Evolutionary conservation across 1,140 invertebrate genomes (phyloP), one percentile per base, ranked within the genome.

Genomic region (Polyergus mexicanus): DNA sequence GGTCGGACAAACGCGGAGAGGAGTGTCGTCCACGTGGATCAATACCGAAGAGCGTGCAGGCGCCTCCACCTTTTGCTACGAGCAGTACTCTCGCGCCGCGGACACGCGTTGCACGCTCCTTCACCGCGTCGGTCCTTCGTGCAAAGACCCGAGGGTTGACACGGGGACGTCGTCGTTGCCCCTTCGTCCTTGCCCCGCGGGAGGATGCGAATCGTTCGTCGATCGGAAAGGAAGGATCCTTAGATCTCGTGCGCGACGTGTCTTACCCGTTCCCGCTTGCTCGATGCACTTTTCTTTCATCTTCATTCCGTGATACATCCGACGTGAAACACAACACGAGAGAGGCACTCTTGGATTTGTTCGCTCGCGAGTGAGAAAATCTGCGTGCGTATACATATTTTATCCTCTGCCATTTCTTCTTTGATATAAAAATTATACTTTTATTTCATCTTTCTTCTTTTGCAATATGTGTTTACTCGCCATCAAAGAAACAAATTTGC

Each of bases 11-110:
- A 51, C 8, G 63, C 78, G 62, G 75, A 60, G 75, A 60, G 77
- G 66, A 47, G 81, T 72, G 65, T 60, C 72, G 72, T 56, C 88
- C 89, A 86, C 89, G 89, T 88, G 86, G 89, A 90, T 90, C 89
- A 90, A 90, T 90, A 90, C 89, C 74, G 63, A 78, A 68, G 88
- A 90, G 81, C 75, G 88, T 80, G 86, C 63, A 88, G 77, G 58
- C 86, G 88, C 66, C 88, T 90, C 83, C 86, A 78, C 65, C 63
- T 85, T 84, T 60, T 38, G 85, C 84, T 68, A 75, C 75, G 72
- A 90, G 72, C 90, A 92, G 91, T 92, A 89, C 80, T 86, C 88
- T 91, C 91, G 91, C 88, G 90, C 85, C 88, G 90, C 86, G 89
- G 69, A 88, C 85, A 91, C 90, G 91, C 90, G 88, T 56, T 68